Conservation (phyloP, 2,888 invertebrate species). For the Cloeon dipterum region DNA sequence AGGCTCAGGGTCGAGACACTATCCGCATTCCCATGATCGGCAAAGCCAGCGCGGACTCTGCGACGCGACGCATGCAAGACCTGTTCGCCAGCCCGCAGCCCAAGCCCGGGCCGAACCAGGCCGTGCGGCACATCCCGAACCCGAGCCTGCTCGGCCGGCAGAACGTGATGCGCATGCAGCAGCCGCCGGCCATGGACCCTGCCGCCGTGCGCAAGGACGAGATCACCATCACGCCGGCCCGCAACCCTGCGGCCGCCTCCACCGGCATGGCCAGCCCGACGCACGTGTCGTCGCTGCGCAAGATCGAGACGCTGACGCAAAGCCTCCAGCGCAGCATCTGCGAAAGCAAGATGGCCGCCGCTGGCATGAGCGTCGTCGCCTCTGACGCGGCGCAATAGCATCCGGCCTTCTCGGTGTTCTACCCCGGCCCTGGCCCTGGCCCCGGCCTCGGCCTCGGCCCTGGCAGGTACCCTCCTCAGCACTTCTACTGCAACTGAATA, state of each 20-base stretch:
- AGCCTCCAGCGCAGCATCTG: conserved; percentile 4
- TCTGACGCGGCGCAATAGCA: conserved; percentile 2
- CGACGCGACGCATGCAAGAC: conserved; percentile 1
- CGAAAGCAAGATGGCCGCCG: conserved; percentile 1
- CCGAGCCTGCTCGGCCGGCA: conserved; percentile 33
- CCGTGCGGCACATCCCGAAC: conserved; percentile 36
- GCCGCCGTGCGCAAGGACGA: background rate
- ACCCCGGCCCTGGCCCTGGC: too few relatives aligned
- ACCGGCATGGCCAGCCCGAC: background rate
- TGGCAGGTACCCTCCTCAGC: too few relatives aligned
- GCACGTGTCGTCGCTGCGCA: conserved; percentile 3
- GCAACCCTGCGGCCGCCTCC: background rate
- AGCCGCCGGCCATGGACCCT: background rate
- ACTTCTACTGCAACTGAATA: too few relatives aligned
- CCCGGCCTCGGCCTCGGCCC: too few relatives aligned
- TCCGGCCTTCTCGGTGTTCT: too few relatives aligned
- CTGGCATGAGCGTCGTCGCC: conserved; percentile 3
- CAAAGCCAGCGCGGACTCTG: conserved; percentile 3
- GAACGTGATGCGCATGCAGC: conserved; percentile 11
- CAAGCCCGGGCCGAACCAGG: conserved; percentile 25
- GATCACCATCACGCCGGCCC: background rate
- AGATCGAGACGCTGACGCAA: conserved; percentile 5
- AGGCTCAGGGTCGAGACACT: background rate
- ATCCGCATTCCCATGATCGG: conserved; percentile 14
- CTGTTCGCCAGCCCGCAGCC: conserved; percentile 1